phyloP scores from a whole-genome alignment of 2,113 vertebrate genomes.

The Spizaetus ornatus region DNA sequence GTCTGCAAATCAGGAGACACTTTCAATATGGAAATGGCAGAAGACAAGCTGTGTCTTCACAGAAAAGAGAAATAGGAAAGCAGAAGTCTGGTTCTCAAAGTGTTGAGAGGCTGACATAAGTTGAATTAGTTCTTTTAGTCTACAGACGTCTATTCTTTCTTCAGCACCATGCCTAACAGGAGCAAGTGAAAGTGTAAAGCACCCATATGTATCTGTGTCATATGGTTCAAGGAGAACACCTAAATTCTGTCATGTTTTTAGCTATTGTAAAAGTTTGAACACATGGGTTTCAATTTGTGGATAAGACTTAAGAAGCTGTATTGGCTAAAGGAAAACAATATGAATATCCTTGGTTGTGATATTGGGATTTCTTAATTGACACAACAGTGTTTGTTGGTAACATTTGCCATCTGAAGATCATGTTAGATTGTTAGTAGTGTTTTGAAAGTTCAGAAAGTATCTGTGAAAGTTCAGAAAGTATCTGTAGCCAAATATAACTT shows the following conservation, averaged over 20 bases:
- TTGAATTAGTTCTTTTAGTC: background rate
- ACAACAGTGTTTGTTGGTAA: background rate
- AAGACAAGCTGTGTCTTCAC: background rate
- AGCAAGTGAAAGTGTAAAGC: background rate
- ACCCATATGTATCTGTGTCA: fast-evolving
- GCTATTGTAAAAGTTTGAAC: background rate
- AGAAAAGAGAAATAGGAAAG: background rate
- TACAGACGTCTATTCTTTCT: background rate
- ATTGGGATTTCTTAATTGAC: background rate
- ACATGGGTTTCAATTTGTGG: background rate
- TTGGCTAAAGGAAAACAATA: background rate
- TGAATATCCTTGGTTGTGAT: background rate
- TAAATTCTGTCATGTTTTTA: background rate
- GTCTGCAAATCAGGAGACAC: background rate
- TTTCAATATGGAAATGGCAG: background rate
- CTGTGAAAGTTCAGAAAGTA: background rate
- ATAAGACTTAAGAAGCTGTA: background rate
- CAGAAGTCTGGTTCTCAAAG: background rate
- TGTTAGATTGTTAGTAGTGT: background rate
- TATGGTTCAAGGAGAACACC: background rate
- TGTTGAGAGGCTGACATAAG: background rate
- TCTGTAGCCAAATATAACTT: background rate
- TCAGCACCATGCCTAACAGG: background rate
- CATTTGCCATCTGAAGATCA: background rate
- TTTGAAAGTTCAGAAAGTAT: background rate